phyloP scores from a whole-genome alignment of 1,140 invertebrate genomes.

The Anoplophora glabripennis region DNA sequence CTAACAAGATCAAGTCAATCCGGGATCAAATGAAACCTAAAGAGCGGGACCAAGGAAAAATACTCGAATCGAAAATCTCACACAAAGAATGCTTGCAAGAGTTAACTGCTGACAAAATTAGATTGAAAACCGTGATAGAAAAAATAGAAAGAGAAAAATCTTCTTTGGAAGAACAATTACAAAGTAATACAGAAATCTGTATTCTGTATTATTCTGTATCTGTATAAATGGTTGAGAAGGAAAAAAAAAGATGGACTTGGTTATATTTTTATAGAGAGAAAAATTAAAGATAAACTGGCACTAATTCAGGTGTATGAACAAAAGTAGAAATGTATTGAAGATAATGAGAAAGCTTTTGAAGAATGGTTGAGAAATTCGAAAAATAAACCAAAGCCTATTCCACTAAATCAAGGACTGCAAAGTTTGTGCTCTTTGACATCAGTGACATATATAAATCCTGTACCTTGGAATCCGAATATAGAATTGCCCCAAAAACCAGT shows the following conservation, averaged over 20 bases:
- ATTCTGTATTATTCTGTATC: too few relatives aligned
- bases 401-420: slow-evolving; percentile 55
- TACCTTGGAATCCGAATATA: slow-evolving; percentile 50
- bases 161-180: too few relatives aligned
- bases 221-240: slow-evolving; percentile 52
- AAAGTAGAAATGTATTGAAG: slow-evolving; percentile 48
- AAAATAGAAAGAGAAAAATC: too few relatives aligned
- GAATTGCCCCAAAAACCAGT: slow-evolving; percentile 17
- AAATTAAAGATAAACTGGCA: slow-evolving; percentile 50
- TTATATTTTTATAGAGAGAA: slow-evolving; percentile 44
- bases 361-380: slow-evolving; percentile 54
- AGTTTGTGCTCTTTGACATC: slow-evolving; percentile 56
- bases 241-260: slow-evolving; percentile 55
- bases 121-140: too few relatives aligned
- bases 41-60: too few relatives aligned
- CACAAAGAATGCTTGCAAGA: too few relatives aligned
- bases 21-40: too few relatives aligned
- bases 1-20: too few relatives aligned
- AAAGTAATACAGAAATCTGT: too few relatives aligned
- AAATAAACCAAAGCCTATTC: slow-evolving; percentile 55
- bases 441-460: slow-evolving; percentile 56
- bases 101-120: too few relatives aligned
- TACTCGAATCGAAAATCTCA: too few relatives aligned
- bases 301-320: slow-evolving; percentile 46
- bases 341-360: slow-evolving; percentile 52